Base-by-base conservation (phyloP, 1,140 invertebrate species). In the Octopus bimaculoides region DNA sequence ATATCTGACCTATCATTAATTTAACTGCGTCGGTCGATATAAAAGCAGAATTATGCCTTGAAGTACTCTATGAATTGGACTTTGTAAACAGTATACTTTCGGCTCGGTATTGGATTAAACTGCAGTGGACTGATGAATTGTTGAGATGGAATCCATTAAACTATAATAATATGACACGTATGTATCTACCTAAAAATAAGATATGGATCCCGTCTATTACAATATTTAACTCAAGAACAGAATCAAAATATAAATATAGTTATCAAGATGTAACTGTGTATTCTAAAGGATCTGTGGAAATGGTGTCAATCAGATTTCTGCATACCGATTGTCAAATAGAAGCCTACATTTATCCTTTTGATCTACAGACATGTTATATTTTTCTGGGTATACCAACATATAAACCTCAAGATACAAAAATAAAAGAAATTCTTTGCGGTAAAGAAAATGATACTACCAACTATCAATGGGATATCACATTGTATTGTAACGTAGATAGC, bases 161-260 rank as follows among this genome's bases (percentile, higher is more conserved):
- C 12, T 91, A 89, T 80, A 87, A 90, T 75, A 89, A 89, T 55
- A 88, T 91, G 12, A 85, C 81, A 75, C 89, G 91, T 75, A 87
- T 92, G 26, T 85, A 90, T 54, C 79, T 92, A 3, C 87, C 90
- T 3, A 85, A 88, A n/a, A 82, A 83, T 8, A 86, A 89, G 73
- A 89, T 91, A 74, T 91, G 91, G 91, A 89, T 88, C n/a, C 91
- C 91, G 1, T 90, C 91, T 81, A 90, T 91, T 82, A 85, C 89
- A 4, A 80, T 90, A 5, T 90, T 90, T 81, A 89, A 89, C 92
- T 69, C 66, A 5, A 20, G 26, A 69, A 20, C 17, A 0, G 66
- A 69, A 10, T 0, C 66, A 8, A 69, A 5, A 14, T n/a, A 17
- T 6, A 6, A 6, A 5, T 4, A 14, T 5, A 20, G 17, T 20